Base-by-base conservation (phyloP, 2,113 vertebrate genomes). In the Lasiurus borealis region DNA sequence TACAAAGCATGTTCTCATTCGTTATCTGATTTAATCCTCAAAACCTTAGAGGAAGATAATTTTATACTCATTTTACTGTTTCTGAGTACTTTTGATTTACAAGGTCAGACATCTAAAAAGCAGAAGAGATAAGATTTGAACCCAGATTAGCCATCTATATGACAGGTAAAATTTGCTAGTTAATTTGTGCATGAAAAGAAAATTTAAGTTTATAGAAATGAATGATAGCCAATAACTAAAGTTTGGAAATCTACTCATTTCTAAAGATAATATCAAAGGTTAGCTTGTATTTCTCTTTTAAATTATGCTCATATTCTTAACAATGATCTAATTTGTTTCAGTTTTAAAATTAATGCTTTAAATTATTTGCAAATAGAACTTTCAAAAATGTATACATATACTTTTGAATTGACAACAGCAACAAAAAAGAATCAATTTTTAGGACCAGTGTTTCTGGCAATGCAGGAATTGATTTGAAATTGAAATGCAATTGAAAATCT, bases 401-500 rank as follows among this genome's bases (percentile, higher is more conserved):
- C 3, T 21, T 94, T 73, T 88, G 50, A 95, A 69, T 85, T 93
- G 92, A 88, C 31, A 77, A 71, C 36, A 78, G 87, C 34, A 34
- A 59, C n/a, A 77, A 59, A 48, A 27, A 23, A 72, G 27, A 87
- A n/a, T 81, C 34, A 34, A 84, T 80, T 89, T 91, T 97, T 91
- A 83, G 73, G 50, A 90, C 27, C 27, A 75, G 8, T 85, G 5
- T 94, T 93, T 93, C 78, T 88, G 81, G 48, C 50, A 59, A 76
- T 73, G 31, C 69, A 83, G 29, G 16, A 82, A 95, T 69, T 90
- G 85, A 95, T 96, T 84, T 91, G 57, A 92, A 85, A 96, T 93
- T 96, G 90, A 97, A 90, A 90, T 88, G 48, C 44, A 77, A 82
- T 93, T 85, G 85, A 85, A 96, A 95, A 95, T 96, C 94, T 92